Base-by-base conservation (phyloP, 2,113 vertebrate genomes). In the Theropithecus gelada region DNA sequence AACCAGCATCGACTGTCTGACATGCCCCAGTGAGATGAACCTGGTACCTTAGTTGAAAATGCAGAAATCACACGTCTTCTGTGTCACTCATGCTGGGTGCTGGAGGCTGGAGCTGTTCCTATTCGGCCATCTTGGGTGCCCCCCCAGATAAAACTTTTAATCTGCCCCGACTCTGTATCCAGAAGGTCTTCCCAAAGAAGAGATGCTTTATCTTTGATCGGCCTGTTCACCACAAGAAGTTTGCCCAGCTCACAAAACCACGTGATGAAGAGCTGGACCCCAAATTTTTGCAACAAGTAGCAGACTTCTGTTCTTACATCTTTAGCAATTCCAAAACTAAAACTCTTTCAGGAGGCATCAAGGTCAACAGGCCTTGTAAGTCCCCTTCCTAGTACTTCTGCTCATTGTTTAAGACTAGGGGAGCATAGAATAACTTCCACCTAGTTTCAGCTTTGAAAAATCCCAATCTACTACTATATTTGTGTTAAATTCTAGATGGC, bases 171-270 rank as follows among this genome's bases (percentile, higher is more conserved):
- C 57, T 95, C 25, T 98, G 97, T 70, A 97, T 98, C 59, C 94
- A 75, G 14, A 96, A 89, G 12, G 98, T 92, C 94, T 98, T 98
- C 32, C 97, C 95, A 0, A 59, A 72, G 0, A 96, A 96, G 78
- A 98, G 98, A 86, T 98, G 98, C 64, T 98, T 98, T 23, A 66
- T 96, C 11, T 98, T 98, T 8, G 76, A 97, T 25, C 75, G 32
- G 0, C 97, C 97, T 0, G 57, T 94, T 23, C 3, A 35, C 2
- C 2, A 1, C 45, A 96, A 22, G 43, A 81, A 98, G 3, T 87
- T 98, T 50, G 4, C 5, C 3, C 27, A 3, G 12, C 93, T 98
- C 16, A 96, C 98, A 45, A 85, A 57, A 3, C 40, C 98, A 78
- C 3, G 25, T 30, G 97, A 98, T 0, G 5, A 52, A 35, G 32